Evolutionary conservation across 2,113 vertebrate species (phyloP).

Genomic region (Eolophus roseicapilla): DNA sequence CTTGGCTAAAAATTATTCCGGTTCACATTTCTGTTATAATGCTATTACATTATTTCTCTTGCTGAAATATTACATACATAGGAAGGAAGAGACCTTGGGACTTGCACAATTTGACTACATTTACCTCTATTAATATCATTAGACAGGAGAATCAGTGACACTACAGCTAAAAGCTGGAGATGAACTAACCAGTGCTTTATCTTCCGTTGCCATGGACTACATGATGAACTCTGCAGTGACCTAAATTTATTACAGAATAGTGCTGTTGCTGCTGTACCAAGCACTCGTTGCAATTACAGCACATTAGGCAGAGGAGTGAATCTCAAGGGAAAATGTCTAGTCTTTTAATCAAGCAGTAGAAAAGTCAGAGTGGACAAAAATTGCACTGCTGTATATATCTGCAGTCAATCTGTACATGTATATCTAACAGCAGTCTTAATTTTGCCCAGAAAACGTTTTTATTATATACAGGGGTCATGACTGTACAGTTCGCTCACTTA

Average conservation of each 20-base stretch:
- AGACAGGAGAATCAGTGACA: slow-evolving; percentile 62
- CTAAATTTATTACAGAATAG: slow-evolving; percentile 76
- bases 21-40: neutral
- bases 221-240: slow-evolving; percentile 77
- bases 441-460: slow-evolving; percentile 31
- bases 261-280: slow-evolving; percentile 33
- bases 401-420: neutral
- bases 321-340: slow-evolving; percentile 71
- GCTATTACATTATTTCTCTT: neutral
- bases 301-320: slow-evolving; percentile 70
- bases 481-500: neutral
- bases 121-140: slow-evolving; percentile 70
- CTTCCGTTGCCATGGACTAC: slow-evolving; percentile 73
- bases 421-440: neutral
- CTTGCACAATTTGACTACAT: slow-evolving; percentile 56
- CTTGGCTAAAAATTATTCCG: neutral
- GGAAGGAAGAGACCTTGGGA: slow-evolving; percentile 27
- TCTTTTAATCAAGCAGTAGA: slow-evolving; percentile 75
- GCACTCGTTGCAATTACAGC: slow-evolving; percentile 75
- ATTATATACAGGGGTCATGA: slow-evolving; percentile 18
- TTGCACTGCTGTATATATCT: neutral
- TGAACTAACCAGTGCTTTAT: slow-evolving; percentile 66
- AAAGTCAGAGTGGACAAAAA: slow-evolving; percentile 64
- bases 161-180: slow-evolving; percentile 61
- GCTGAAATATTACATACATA: slow-evolving; percentile 23